Conservation (phyloP, 2,113 vertebrate genomes). For the Xiphophorus hellerii region DNA sequence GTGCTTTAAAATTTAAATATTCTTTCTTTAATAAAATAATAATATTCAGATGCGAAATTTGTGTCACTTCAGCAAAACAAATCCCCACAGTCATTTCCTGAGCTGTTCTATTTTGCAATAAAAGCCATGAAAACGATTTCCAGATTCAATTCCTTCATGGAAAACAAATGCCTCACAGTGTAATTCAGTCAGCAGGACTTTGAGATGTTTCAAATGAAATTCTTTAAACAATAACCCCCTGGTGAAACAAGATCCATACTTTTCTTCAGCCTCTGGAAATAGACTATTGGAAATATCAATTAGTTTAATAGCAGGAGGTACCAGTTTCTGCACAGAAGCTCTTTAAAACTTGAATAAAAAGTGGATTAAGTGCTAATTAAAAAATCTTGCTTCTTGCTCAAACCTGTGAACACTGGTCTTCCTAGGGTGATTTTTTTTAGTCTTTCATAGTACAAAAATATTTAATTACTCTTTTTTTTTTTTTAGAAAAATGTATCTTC, state of each 20-base stretch:
- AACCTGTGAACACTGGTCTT: constrained; percentile 10
- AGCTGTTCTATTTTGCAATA: constrained; percentile 13
- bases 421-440: constrained; percentile 4
- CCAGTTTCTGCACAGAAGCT: constrained; percentile 19
- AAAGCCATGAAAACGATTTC: constrained; percentile 11
- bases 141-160: constrained; percentile 1
- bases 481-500: too few relatives aligned
- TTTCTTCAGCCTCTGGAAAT: constrained; percentile 42
- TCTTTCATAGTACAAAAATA: constrained; percentile 32
- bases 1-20: not conserved
- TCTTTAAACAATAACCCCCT: constrained; percentile 17
- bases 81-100: not conserved
- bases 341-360: constrained; percentile 58
- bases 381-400: constrained; percentile 13
- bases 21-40: not conserved
- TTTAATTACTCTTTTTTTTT: not conserved
- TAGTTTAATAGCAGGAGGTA: constrained; percentile 54
- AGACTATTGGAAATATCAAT: constrained; percentile 48
- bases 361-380: constrained; percentile 73
- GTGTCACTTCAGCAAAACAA: constrained; percentile 24
- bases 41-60: not conserved
- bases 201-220: constrained; percentile 18
- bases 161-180: constrained; percentile 7
- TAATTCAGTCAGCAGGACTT: constrained; percentile 34
- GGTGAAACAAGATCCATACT: constrained; percentile 48